These are phyloP conservation scores for Pipa parva DNA, from an alignment of 2,113 vertebrate species.

Conservation along the genomic window DNA sequence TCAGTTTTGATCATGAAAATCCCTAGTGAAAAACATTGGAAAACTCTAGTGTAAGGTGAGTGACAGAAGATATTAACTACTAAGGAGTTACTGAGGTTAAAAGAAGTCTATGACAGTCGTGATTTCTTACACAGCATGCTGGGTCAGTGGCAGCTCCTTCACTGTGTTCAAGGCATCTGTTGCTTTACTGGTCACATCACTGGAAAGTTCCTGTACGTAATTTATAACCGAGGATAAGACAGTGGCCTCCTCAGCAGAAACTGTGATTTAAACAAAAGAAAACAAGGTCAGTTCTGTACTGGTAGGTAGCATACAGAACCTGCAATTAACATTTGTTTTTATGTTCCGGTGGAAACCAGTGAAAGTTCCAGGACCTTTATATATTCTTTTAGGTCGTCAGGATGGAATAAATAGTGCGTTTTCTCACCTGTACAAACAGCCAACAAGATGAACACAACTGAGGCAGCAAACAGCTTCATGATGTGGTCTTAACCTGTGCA, in stretches of 20 bases:
- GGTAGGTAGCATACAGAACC: too few species aligned
- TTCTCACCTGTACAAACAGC: conserved; percentile 18
- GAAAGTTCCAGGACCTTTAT: neutral
- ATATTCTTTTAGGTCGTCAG: neutral
- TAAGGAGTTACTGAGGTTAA: too few species aligned
- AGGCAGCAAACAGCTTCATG: conserved; percentile 19
- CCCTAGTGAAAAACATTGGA: too few species aligned
- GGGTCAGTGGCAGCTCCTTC: conserved; percentile 10
- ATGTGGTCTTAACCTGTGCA: neutral
- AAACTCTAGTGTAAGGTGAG: too few species aligned
- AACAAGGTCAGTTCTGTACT: neutral
- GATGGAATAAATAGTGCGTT: neutral
- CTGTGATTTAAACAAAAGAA: neutral
- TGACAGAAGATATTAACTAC: too few species aligned
- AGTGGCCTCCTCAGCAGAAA: conserved; percentile 14
- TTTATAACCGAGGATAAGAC: neutral
- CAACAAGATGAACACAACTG: conserved; percentile 8
- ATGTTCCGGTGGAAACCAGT: too few species aligned
- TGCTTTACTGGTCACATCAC: conserved; percentile 16
- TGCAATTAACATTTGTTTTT: too few species aligned
- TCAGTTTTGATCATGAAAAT: too few species aligned
- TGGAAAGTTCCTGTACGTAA: conserved; percentile 20
- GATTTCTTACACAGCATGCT: conserved; percentile 21
- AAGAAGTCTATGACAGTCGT: neutral
- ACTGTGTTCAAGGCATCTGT: conserved; percentile 23